These are phyloP conservation scores for Diuraphis noxia DNA, from an alignment of 1,140 invertebrate species.

Conservation along the genomic window DNA sequence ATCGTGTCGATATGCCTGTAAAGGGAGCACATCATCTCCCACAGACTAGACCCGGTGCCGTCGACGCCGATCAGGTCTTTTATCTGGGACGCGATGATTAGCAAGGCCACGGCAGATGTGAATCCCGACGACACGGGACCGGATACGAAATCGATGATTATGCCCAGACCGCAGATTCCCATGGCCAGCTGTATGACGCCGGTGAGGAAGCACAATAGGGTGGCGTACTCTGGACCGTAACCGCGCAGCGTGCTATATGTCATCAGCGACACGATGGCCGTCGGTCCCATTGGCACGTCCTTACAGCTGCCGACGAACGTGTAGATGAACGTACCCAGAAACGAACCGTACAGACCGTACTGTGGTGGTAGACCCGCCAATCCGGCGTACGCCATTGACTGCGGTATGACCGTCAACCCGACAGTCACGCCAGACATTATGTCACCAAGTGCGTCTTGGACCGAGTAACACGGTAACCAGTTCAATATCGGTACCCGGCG, in stretches of 20 bases:
- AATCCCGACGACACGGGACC: conserved; percentile 91
- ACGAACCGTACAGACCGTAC: conserved; percentile 89
- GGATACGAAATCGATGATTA: conserved; percentile 91
- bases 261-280: conserved; percentile 79
- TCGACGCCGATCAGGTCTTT: conserved; percentile 81
- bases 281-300: conserved; percentile 86
- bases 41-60: conserved; percentile 73
- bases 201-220: conserved; percentile 77
- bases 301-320: conserved; percentile 87
- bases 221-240: conserved; percentile 72
- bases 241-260: conserved; percentile 73
- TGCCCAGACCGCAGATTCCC: conserved; percentile 84
- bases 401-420: conserved; percentile 80
- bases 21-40: conserved; percentile 73
- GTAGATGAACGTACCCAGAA: conserved; percentile 89
- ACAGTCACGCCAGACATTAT: conserved; percentile 83
- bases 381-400: conserved; percentile 80
- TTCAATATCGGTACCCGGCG: conserved; percentile 71
- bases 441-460: conserved; percentile 71
- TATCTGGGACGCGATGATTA: conserved; percentile 85
- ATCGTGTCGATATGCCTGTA: conserved; percentile 67
- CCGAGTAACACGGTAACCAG: conserved; percentile 76
- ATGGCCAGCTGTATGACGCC: conserved; percentile 82
- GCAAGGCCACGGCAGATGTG: conserved; percentile 88
- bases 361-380: conserved; percentile 70